Evolutionary conservation across 2,888 invertebrate genomes (phyloP).

Genomic region (Pilophorus perplexus): DNA sequence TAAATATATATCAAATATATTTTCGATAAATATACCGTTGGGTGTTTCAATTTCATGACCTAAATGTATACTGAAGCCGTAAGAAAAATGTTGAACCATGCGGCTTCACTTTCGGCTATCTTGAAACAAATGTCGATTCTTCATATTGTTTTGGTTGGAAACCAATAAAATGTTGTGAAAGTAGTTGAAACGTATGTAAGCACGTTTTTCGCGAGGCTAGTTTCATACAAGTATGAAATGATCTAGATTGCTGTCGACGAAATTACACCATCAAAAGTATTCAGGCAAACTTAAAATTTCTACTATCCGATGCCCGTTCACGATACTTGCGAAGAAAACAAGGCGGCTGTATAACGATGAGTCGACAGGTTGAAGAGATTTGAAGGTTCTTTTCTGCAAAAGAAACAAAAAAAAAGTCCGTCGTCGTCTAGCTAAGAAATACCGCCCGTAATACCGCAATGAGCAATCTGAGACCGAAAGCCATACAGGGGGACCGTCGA

Average conservation of each 20-base stretch:
- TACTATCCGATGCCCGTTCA: slow-evolving; percentile 5
- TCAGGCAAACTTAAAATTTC: slow-evolving; percentile 18
- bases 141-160: too few species aligned
- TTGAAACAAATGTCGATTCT: too few species aligned
- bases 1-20: slow-evolving; percentile 36
- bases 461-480: not conserved
- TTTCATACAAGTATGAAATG: slow-evolving; percentile 24
- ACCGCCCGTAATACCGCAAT: not conserved
- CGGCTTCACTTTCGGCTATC: not conserved
- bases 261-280: slow-evolving; percentile 30
- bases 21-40: slow-evolving; percentile 30
- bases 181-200: slow-evolving; percentile 15
- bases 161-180: not conserved
- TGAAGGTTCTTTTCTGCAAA: not conserved
- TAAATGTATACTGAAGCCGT: too few species aligned
- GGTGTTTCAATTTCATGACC: slow-evolving; percentile 5
- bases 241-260: slow-evolving; percentile 30
- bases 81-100: not conserved
- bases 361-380: not conserved
- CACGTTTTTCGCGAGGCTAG: too few species aligned
- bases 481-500: slow-evolving; percentile 2
- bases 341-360: not conserved
- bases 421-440: not conserved
- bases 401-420: not conserved
- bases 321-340: not conserved